Evolutionary conservation across 2,888 invertebrate genomes (phyloP).

Genomic region (Agonopterix subpropinquella): DNA sequence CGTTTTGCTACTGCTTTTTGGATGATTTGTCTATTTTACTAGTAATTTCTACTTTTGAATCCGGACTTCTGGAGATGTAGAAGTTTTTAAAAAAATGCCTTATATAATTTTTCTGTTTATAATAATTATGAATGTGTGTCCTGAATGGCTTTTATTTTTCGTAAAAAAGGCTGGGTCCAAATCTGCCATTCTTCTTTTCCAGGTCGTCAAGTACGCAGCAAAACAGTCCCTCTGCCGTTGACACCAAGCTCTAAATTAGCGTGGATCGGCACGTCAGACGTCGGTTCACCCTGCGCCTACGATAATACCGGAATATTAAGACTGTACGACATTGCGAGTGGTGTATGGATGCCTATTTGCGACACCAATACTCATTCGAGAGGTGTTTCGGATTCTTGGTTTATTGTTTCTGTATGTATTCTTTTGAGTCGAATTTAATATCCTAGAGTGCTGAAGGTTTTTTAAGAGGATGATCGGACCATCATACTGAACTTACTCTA

Average conservation of each 20-base stretch:
- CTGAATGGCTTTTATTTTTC: too few species aligned
- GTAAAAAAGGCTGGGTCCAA: too few species aligned
- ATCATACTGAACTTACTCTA: too few species aligned
- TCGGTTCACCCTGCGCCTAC: conserved; percentile 84
- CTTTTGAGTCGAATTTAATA: not conserved
- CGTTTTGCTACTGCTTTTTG: too few species aligned
- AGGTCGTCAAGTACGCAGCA: conserved; percentile 62
- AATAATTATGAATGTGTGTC: too few species aligned
- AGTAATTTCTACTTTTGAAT: too few species aligned
- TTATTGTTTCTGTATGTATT: conserved; percentile 74
- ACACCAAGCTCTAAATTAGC: conserved; percentile 79
- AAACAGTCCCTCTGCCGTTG: conserved; percentile 77
- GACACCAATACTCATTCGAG: conserved; percentile 79
- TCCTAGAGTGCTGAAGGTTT: too few species aligned
- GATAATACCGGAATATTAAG: conserved; percentile 87
- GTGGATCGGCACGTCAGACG: conserved; percentile 89
- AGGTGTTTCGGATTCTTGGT: conserved; percentile 63
- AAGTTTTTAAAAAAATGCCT: too few species aligned
- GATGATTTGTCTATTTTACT: too few species aligned
- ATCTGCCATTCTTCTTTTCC: not conserved
- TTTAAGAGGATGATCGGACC: too few species aligned
- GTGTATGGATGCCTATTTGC: conserved; percentile 88
- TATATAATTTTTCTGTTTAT: too few species aligned
- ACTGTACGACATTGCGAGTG: conserved; percentile 80
- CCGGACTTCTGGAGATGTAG: too few species aligned